Evolutionary conservation across 2,797 vertebrate species (phyloP).

Genomic region (Notolabrus celidotus): DNA sequence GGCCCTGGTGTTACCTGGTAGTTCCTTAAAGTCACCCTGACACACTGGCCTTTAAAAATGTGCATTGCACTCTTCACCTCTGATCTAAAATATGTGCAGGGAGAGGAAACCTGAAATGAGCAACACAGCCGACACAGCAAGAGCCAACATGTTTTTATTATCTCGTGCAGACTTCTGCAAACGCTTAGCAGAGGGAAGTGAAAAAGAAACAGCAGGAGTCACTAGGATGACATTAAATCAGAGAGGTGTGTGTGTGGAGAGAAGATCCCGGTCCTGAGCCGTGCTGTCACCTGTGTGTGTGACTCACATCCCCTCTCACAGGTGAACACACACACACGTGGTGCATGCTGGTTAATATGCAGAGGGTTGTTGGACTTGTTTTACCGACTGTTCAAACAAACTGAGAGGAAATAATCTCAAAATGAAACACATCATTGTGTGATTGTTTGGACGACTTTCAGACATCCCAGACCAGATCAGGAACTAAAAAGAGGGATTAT

Average conservation of each 20-base stretch:
- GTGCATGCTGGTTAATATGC: neutral
- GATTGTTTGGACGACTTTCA: too few relatives aligned
- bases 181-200: neutral
- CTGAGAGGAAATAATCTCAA: neutral
- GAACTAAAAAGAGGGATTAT: neutral
- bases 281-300: neutral
- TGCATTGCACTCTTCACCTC: too few relatives aligned
- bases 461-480: conserved; percentile 7
- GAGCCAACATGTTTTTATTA: conserved; percentile 20
- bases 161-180: neutral
- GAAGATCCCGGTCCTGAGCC: neutral
- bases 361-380: neutral
- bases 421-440: too few relatives aligned
- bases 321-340: neutral
- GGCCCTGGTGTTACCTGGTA: neutral
- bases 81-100: too few relatives aligned
- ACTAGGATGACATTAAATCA: neutral
- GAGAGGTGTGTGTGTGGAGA: neutral
- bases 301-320: neutral
- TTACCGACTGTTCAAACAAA: neutral
- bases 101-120: too few relatives aligned
- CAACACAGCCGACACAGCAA: neutral
- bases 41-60: conserved; percentile 1
- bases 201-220: neutral
- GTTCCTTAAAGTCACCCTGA: too few relatives aligned